Evolutionary conservation across 30 jellyfish, hydroid and myxozoan genomes (phyloP).

Genomic region (Pseudorhiza aurosa): DNA sequence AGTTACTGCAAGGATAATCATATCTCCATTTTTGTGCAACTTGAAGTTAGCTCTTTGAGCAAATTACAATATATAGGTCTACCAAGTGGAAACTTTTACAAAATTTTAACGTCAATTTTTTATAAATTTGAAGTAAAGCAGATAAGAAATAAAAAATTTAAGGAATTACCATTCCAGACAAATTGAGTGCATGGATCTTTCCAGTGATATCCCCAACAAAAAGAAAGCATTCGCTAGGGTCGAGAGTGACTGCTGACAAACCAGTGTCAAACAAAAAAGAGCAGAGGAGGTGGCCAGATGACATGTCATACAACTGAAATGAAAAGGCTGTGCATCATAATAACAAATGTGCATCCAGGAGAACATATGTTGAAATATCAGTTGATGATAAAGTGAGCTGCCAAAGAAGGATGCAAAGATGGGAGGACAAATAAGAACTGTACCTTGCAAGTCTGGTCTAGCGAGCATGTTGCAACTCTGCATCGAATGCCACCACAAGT

Average conservation of each 20-base stretch:
- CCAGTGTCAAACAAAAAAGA: slow-evolving; percentile 85
- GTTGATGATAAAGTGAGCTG: neutral
- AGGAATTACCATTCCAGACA: slow-evolving; percentile 48
- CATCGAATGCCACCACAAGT: slow-evolving; percentile 86
- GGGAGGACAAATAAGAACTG: neutral
- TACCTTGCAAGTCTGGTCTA: slow-evolving; percentile 99
- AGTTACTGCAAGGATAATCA: no score
- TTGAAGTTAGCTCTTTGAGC: no score
- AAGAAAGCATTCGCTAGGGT: slow-evolving; percentile 65
- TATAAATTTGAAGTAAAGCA: no score
- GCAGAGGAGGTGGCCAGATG: slow-evolving; percentile 80
- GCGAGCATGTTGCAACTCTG: slow-evolving; percentile 85
- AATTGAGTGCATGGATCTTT: slow-evolving; percentile 46
- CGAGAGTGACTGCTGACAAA: slow-evolving; percentile 85
- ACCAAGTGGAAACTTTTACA: no score
- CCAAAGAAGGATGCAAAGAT: neutral
- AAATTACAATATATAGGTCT: no score
- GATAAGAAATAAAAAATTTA: neutral
- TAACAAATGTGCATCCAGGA: neutral
- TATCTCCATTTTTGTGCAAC: no score
- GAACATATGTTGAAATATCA: neutral
- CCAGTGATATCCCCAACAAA: slow-evolving; percentile 87
- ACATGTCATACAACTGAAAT: slow-evolving; percentile 79
- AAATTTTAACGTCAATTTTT: no score
- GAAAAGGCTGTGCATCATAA: no score